A percentile compares a stretch with the other conserved stretches of the same genome.
Evolutionary conservation across 2,113 vertebrate genomes (phyloP).

Genomic region (Brienomyrus longianalis): DNA sequence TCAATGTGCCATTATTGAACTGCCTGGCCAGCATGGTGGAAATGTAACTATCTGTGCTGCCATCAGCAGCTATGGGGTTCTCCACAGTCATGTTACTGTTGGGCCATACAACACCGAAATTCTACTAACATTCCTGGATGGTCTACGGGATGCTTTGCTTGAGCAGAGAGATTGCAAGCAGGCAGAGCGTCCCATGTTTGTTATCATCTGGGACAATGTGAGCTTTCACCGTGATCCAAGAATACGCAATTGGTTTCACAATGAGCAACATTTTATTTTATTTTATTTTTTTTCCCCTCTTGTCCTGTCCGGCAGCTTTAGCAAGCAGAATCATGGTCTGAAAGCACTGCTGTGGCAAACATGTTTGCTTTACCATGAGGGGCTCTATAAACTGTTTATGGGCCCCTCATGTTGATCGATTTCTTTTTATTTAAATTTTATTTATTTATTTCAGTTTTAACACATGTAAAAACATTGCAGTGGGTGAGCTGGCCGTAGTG

Average conservation of each 20-base stretch:
- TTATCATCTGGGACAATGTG: not conserved
- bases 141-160: not conserved
- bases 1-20: not conserved
- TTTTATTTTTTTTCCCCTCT: no score
- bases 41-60: slow-evolving; percentile 19
- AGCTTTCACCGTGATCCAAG: not conserved
- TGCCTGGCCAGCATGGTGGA: not conserved
- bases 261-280: not conserved
- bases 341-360: no score
- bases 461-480: no score
- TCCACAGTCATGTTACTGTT: not conserved
- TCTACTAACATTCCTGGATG: not conserved
- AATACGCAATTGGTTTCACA: not conserved
- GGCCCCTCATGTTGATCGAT: no score
- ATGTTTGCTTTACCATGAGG: no score
- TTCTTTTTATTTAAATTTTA: no score
- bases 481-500: no score
- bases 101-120: not conserved
- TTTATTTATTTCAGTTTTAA: no score
- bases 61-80: slow-evolving; percentile 19
- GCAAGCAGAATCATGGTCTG: no score
- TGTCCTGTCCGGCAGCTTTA: no score
- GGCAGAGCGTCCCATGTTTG: not conserved
- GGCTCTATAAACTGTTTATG: no score
- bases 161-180: not conserved